phyloP scores from a whole-genome alignment of 2,113 vertebrate species.

The Melozone crissalis region DNA sequence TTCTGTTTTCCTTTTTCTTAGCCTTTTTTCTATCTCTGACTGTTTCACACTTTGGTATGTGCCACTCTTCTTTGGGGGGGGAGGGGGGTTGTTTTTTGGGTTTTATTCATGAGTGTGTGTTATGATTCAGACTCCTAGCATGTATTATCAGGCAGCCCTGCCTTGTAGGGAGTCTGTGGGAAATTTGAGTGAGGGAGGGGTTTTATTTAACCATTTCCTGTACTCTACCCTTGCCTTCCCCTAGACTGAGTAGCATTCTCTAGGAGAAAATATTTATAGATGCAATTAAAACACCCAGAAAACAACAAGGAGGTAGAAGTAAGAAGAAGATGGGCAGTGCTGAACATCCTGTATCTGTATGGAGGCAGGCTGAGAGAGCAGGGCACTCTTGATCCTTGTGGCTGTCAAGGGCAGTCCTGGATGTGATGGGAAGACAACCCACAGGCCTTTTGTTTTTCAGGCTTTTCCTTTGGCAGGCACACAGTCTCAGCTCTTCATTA shows the following conservation, averaged over 20 bases:
- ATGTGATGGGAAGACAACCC: rapidly evolving
- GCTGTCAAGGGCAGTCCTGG: neutral
- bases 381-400: neutral
- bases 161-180: neutral
- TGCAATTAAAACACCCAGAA: neutral
- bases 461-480: neutral
- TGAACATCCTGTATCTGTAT: neutral
- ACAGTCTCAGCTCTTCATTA: neutral
- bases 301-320: neutral
- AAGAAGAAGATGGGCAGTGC: neutral
- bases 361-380: neutral
- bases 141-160: neutral
- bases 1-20: conserved; percentile 27
- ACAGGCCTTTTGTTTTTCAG: neutral
- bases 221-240: neutral
- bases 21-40: neutral
- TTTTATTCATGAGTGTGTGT: neutral
- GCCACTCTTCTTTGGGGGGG: neutral
- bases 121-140: neutral
- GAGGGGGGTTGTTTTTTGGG: too few species aligned
- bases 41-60: neutral
- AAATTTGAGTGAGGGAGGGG: neutral
- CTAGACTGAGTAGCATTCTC: neutral
- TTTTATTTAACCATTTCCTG: neutral
- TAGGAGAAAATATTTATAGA: neutral